Conservation (phyloP, 1,140 invertebrate species). For the Pteromalus puparum region DNA sequence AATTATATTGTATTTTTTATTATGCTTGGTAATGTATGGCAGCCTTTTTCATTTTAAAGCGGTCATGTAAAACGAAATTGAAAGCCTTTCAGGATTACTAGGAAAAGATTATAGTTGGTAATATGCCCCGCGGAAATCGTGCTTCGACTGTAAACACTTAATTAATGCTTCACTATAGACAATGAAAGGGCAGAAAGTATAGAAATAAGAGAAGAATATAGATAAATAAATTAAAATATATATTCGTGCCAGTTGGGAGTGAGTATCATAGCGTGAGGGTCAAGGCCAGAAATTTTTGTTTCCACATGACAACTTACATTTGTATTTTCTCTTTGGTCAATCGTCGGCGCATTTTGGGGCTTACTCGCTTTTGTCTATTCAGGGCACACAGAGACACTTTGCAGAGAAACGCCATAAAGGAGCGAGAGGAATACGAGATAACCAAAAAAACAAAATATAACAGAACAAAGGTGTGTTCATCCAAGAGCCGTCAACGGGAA, state of each 20-base stretch:
- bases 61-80: not conserved
- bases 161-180: conserved; percentile 22
- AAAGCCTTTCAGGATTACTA: no score
- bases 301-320: conserved; percentile 74
- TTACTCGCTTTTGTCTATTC: conserved; percentile 46
- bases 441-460: conserved; percentile 14
- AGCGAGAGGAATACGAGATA: conserved; percentile 31
- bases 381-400: conserved; percentile 46
- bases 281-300: conserved; percentile 64
- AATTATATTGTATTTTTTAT: not conserved
- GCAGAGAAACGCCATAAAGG: conserved; percentile 44
- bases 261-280: conserved; percentile 68
- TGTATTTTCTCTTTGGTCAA: conserved; percentile 65
- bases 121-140: conserved; percentile 9
- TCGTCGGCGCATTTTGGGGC: conserved; percentile 63
- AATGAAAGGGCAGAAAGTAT: conserved; percentile 14
- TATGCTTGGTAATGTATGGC: no score
- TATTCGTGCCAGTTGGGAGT: conserved; percentile 74
- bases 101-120: no score
- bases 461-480: conserved; percentile 19
- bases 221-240: conserved; percentile 57
- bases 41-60: not conserved
- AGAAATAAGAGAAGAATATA: conserved; percentile 37
- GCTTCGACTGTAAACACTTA: conserved; percentile 34
- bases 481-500: not conserved